phyloP scores from a whole-genome alignment of 2,113 vertebrate genomes.

The Pseudorhombus dupliciocellatus region DNA sequence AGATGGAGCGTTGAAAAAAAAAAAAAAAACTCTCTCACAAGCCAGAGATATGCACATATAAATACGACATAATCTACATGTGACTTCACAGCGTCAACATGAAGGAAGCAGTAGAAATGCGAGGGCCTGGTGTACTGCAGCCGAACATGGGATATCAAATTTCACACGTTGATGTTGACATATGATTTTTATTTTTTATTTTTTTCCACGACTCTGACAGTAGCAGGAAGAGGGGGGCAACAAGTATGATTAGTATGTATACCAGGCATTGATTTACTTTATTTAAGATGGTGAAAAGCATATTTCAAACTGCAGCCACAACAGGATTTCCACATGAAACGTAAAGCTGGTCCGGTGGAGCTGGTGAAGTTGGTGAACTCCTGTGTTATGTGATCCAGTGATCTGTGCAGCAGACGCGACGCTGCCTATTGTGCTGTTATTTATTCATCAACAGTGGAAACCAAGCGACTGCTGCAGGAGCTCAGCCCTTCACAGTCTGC shows the following conservation, averaged over 20 bases:
- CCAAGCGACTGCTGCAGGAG: conserved; percentile 30
- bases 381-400: conserved; percentile 60
- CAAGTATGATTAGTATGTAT: too few species aligned
- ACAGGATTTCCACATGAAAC: not conserved
- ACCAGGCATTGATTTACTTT: not conserved
- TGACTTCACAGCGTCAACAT: not conserved
- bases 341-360: not conserved
- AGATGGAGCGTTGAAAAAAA: conserved; percentile 20
- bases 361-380: conserved; percentile 10
- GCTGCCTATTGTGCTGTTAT: conserved; percentile 69
- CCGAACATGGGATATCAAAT: not conserved
- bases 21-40: not conserved
- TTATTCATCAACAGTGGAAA: conserved; percentile 80
- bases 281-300: not conserved
- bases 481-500: not conserved
- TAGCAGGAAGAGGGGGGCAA: not conserved
- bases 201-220: not conserved
- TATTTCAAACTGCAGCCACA: not conserved
- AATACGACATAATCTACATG: too few species aligned
- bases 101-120: not conserved
- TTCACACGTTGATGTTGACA: not conserved
- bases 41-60: not conserved
- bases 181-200: too few species aligned
- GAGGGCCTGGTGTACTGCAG: not conserved
- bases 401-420: conserved; percentile 68